Conservation (phyloP, 2,797 vertebrate genomes). For the Sebastiscus albofasciatus region DNA sequence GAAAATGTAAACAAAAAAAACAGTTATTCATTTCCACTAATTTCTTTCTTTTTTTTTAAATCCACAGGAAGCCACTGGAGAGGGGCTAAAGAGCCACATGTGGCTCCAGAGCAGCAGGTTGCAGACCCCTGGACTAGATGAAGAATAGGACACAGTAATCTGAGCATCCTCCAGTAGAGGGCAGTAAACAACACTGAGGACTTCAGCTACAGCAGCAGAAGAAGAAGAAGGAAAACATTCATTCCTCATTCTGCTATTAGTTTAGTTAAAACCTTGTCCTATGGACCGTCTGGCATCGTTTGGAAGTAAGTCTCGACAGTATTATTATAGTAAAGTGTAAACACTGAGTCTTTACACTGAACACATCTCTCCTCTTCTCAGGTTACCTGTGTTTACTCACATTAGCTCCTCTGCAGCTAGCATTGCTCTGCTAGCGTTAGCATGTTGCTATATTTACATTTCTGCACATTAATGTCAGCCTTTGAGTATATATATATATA, state of each 20-base stretch:
- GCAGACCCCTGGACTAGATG: neutral
- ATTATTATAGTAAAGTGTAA: neutral
- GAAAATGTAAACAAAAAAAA: too few relatives aligned
- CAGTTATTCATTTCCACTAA: too few relatives aligned
- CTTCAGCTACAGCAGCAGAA: neutral
- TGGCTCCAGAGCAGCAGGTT: too few relatives aligned
- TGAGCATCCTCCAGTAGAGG: neutral
- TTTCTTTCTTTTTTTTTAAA: too few relatives aligned
- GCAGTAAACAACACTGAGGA: neutral
- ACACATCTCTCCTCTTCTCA: rapidly evolving
- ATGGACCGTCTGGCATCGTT: constrained; percentile 84
- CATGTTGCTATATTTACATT: neutral
- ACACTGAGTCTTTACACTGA: neutral
- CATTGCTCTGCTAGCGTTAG: constrained; percentile 32
- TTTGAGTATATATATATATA: neutral
- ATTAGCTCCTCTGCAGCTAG: constrained; percentile 1
- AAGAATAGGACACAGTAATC: neutral
- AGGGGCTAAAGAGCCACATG: too few relatives aligned
- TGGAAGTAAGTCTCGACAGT: constrained; percentile 74
- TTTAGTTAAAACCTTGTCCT: neutral
- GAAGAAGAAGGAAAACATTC: neutral
- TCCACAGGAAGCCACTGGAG: too few relatives aligned
- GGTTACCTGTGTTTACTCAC: neutral
- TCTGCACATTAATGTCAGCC: neutral
- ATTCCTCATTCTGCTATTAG: neutral